Evolutionary conservation across 1,140 invertebrate species (phyloP), one percentile per base, ranked within the genome.

Genomic region (Spodoptera litura): DNA sequence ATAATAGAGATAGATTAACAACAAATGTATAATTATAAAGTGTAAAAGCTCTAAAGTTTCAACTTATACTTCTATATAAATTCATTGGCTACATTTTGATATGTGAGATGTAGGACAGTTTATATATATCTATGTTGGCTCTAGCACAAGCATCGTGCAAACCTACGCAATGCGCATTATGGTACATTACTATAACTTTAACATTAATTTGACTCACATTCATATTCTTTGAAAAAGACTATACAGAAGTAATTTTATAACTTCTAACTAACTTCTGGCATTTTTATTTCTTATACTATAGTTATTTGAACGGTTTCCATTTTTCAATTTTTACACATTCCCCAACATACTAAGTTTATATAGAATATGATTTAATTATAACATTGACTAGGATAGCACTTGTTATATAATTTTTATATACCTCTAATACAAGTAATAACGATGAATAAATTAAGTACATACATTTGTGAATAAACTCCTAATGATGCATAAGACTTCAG

Each of bases 11-110:
- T 75, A 68, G 66, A 78, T 12, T 9, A 44, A 68, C 70, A 81
- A 83, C 79, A 78, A 83, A 83, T 83, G 79, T 83, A 83, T 83
- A 83, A 79, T 78, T 80, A 80, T 83, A 83, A 51, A 59, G 66
- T 66, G 35, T 72, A 73, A 66, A 66, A 70, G 38, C 44, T 75
- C 55, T 73, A 73, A 73, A 73, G 35, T 72, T 55, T 38, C 31
- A 56, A 56, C 71, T 13, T 71, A 53, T 38, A 71, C n/a, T 6
- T 49, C 71, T 59, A 59, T 64, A 0, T 75, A 75, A 75, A 75
- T 64, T 75, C 73, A 53, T 62, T 62, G 44, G n/a, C 58, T 75
- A 68, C 20, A 64, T 35, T 52, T 64, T 64, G 58, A 75, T 75
- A 62, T 62, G 59, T 68, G 27, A 27, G 15, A 10, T 51, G 4